Percentiles rank a stretch among this genome's conserved stretches.
Evolutionary conservation across 1,140 invertebrate species (phyloP).

Genomic region (Diorhabda elongata): DNA sequence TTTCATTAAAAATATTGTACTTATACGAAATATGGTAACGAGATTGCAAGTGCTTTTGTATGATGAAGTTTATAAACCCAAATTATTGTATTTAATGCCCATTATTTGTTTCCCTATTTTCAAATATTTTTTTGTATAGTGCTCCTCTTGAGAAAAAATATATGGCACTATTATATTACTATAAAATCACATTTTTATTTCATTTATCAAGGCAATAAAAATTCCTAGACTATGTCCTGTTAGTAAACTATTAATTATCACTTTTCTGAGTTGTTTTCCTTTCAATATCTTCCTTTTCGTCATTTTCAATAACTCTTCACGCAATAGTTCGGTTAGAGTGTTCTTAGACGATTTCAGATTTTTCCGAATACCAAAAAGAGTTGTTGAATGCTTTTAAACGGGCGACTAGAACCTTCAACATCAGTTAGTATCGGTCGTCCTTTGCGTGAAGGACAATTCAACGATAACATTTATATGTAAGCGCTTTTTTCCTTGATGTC

Average conservation of each 20-base stretch:
- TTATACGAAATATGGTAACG: too few relatives aligned
- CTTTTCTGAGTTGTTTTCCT: neutral
- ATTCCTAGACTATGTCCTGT: neutral
- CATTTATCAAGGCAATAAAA: too few relatives aligned
- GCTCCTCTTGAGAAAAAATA: neutral
- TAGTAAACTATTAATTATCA: neutral
- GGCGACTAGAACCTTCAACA: constrained; percentile 9
- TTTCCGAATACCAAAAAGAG: constrained; percentile 19
- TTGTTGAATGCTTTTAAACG: constrained; percentile 12
- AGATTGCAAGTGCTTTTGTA: too few relatives aligned
- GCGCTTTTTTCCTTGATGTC: constrained; percentile 10
- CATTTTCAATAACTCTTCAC: neutral
- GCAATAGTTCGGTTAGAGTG: constrained; percentile 2
- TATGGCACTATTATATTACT: neutral
- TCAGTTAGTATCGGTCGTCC: constrained; percentile 21
- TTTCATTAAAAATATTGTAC: too few relatives aligned
- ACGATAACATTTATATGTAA: constrained; percentile 6
- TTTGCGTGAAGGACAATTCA: constrained; percentile 18
- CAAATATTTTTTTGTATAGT: too few relatives aligned
- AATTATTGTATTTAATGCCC: too few relatives aligned
- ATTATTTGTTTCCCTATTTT: too few relatives aligned
- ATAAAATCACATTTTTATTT: too few relatives aligned
- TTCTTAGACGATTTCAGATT: constrained; percentile 9
- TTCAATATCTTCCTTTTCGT: neutral
- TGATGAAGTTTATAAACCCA: too few relatives aligned